Evolutionary conservation across 2,888 invertebrate species (phyloP).

Genomic region (Nineta flava): DNA sequence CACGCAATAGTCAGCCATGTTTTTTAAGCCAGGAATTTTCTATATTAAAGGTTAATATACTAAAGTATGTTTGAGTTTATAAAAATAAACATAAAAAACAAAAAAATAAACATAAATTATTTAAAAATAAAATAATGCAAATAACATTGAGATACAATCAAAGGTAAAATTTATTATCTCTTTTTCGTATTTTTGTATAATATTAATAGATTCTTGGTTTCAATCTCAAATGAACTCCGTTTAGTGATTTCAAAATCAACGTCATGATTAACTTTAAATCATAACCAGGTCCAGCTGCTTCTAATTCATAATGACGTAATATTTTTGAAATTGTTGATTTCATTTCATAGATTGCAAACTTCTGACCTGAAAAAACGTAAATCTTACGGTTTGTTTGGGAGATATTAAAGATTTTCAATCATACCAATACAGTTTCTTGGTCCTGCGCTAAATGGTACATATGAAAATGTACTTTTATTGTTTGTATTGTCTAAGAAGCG

Average conservation of each 20-base stretch:
- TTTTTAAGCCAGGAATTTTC: too few species aligned
- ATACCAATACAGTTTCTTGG: constrained; percentile 4
- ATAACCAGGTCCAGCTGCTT: background rate
- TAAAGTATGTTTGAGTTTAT: too few species aligned
- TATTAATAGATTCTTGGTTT: background rate
- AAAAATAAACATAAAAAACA: too few species aligned
- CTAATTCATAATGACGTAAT: constrained; percentile 2
- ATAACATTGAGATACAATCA: too few species aligned
- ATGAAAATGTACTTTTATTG: background rate
- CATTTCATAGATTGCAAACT: constrained; percentile 6
- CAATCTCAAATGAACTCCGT: constrained; percentile 1
- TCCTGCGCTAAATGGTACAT: constrained; percentile 2
- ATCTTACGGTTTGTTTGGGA: background rate
- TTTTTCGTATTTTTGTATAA: too few species aligned
- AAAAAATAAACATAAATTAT: too few species aligned
- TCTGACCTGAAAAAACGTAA: constrained; percentile 2
- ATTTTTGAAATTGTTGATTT: constrained; percentile 4
- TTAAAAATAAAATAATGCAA: too few species aligned
- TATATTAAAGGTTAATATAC: too few species aligned
- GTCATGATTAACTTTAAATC: constrained; percentile 1
- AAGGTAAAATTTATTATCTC: too few species aligned
- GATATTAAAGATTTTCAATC: too few species aligned
- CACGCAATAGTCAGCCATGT: too few species aligned
- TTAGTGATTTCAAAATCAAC: constrained; percentile 1
- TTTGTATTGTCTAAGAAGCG: background rate